A percentile compares a stretch with the other conserved stretches of the same genome.
Conservation (phyloP, 2,797 vertebrate species). For the Parauchenoglanis punctatus region DNA sequence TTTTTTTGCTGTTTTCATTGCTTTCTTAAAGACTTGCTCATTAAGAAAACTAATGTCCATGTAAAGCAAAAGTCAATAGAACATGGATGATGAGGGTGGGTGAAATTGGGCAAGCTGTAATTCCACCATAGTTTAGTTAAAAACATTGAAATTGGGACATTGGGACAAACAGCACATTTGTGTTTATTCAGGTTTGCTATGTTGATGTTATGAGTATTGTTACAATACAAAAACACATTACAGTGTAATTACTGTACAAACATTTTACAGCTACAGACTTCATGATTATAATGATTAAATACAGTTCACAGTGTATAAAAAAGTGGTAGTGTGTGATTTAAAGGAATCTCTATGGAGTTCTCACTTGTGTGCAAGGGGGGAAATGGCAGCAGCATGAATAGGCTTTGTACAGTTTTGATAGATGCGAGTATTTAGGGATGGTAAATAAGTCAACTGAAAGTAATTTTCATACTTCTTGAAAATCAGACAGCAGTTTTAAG, state of each 20-base stretch:
- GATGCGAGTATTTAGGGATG: background rate
- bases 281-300: constrained; percentile 12
- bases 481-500: background rate
- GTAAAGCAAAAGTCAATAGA: background rate
- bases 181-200: background rate
- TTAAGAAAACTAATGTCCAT: background rate
- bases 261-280: constrained; percentile 11
- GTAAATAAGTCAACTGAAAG: background rate
- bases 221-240: constrained; percentile 4
- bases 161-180: background rate
- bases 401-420: background rate
- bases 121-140: background rate
- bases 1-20: no score
- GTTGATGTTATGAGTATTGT: background rate
- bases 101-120: background rate
- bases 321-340: background rate
- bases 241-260: constrained; percentile 9
- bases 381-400: background rate
- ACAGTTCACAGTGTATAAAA: background rate
- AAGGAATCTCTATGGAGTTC: background rate
- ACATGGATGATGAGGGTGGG: background rate
- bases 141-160: background rate
- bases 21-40: background rate
- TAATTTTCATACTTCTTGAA: background rate
- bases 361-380: background rate